These are phyloP conservation scores for Candoia aspera DNA, from an alignment of 2,113 vertebrate genomes.

Conservation along the genomic window DNA sequence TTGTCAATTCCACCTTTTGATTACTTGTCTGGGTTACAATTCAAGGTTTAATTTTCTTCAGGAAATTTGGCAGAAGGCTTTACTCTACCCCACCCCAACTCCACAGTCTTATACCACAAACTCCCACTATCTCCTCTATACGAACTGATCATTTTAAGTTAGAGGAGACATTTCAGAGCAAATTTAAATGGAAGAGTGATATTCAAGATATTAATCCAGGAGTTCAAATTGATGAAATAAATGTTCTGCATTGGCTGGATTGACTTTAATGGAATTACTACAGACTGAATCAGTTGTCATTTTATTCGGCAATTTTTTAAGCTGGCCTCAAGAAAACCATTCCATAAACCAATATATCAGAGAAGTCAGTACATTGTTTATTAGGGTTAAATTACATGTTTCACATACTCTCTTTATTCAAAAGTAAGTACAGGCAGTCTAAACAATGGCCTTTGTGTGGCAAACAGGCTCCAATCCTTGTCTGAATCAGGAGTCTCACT, in stretches of 20 bases:
- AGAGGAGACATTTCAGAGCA: not conserved
- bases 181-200: not conserved
- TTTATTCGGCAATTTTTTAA: no score
- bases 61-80: not conserved
- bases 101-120: not conserved
- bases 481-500: not conserved
- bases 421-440: not conserved
- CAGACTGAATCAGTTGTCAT: not conserved
- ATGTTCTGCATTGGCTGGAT: not conserved
- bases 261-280: not conserved
- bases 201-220: not conserved
- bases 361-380: not conserved
- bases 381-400: not conserved
- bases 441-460: not conserved
- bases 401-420: not conserved
- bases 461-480: not conserved
- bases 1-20: not conserved
- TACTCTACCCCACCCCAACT: not conserved
- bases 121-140: not conserved
- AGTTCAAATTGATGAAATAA: not conserved
- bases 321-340: not conserved
- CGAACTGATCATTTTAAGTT: not conserved
- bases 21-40: not conserved
- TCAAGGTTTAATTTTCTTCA: not conserved
- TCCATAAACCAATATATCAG: not conserved